Evolutionary conservation across 2,113 vertebrate genomes (phyloP), one percentile per base, ranked within the genome.

Genomic region (Glaucidium brasilianum): DNA sequence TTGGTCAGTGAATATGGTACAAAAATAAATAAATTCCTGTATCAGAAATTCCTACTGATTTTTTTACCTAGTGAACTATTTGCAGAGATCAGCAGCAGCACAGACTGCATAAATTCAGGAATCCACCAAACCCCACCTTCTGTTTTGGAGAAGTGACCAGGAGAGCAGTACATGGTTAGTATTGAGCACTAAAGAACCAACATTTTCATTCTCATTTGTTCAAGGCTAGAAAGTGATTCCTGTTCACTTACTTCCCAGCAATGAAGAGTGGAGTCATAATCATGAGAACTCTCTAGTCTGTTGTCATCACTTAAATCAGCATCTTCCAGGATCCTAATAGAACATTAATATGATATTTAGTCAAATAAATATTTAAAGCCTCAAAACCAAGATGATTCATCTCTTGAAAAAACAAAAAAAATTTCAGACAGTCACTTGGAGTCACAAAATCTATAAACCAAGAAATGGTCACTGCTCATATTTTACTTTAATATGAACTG

Each of bases 81-180:
- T 60, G 27, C 22, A 71, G 30, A 77, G 8, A 66, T 25, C 45
- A 81, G 3, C 10, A 73, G 12, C 32, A 82, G 26, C 50, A 85
- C 9, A 66, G 20, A 15, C 9, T 49, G 6, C 7, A 29, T 27
- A 83, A 68, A 66, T 29, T 80, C 34, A 64, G 23, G 16, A 72
- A 68, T n/a, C 14, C 15, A 49, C 11, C 63, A 84, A 66, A 30
- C 6, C 8, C 11, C 0, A 0, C 15, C 6, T 18, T 56, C 26
- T 60, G 6, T 30, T 86, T 73, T 77, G 55, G 10, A 77, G 55
- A 69, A 53, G 13, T 37, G 22, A 69, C 22, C 30, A 19, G 11
- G 32, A 77, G 4, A 53, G 27, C 9, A 66, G 20, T 17, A 64
- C 6, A 15, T 67, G 21, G 6, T 58, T 77, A 34, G 6, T 47